Conservation (phyloP, 2,797 vertebrate species). For the Zalophus californianus region DNA sequence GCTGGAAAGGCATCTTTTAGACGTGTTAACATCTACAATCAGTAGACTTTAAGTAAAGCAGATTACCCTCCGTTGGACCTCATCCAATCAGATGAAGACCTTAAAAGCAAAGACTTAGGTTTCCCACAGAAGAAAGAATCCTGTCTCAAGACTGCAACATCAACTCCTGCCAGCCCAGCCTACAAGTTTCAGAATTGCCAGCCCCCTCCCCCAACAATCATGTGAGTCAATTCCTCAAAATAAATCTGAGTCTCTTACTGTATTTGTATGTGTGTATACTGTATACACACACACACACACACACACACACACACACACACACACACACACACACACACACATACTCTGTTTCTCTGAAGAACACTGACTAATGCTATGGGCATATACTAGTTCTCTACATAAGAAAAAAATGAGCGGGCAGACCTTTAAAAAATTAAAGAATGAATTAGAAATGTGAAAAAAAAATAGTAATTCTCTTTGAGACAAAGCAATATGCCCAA, state of each 20-base stretch:
- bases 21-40: neutral
- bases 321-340: neutral
- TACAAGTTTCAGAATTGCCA: neutral
- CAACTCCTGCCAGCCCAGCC: neutral
- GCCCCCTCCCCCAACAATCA: neutral
- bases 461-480: neutral
- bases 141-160: neutral
- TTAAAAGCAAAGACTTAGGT: neutral
- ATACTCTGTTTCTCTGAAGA: neutral
- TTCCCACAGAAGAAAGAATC: conserved; percentile 22
- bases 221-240: neutral
- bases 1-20: neutral
- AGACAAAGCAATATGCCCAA: conserved; percentile 5
- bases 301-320: neutral
- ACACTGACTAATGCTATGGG: neutral
- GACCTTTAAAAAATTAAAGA: conserved; percentile 52
- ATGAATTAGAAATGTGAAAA: neutral
- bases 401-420: neutral
- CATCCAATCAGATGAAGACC: neutral
- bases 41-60: conserved; percentile 20
- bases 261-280: neutral
- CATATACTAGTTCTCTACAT: neutral
- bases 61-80: neutral
- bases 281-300: neutral
- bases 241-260: neutral